Evolutionary conservation across 1,140 invertebrate genomes (phyloP).

Genomic region (Dinothrombium tinctorium): DNA sequence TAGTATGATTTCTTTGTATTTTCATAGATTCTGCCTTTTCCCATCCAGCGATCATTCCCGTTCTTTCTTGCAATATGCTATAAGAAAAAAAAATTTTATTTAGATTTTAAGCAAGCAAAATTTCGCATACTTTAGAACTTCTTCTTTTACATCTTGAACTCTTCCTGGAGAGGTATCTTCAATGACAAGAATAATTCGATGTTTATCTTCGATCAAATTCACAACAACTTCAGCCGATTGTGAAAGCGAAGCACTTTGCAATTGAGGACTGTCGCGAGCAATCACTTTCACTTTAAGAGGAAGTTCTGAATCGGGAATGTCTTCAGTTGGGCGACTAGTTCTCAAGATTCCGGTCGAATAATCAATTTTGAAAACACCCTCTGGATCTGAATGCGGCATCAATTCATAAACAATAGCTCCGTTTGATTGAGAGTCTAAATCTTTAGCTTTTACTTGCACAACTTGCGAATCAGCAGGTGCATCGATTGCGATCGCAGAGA

Average conservation of each 20-base stretch:
- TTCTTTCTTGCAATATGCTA: conserved; percentile 45
- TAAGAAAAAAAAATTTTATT: too few relatives aligned
- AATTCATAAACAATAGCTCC: conserved; percentile 47
- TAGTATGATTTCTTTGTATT: conserved; percentile 33
- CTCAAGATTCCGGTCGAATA: conserved; percentile 41
- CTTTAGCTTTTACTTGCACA: conserved; percentile 49
- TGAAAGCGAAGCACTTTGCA: conserved; percentile 9
- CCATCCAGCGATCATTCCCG: conserved; percentile 43
- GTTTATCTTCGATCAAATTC: conserved; percentile 37
- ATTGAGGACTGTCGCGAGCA: conserved; percentile 41
- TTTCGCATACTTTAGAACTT: conserved; percentile 35
- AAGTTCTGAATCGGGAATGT: conserved; percentile 30
- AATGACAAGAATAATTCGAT: conserved; percentile 51
- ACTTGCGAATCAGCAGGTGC: conserved; percentile 42
- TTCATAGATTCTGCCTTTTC: conserved; percentile 41
- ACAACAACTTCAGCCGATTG: conserved; percentile 34
- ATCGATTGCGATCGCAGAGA: conserved; percentile 40
- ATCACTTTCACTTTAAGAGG: conserved; percentile 47
- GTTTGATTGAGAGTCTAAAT: conserved; percentile 52
- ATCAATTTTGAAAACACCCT: conserved; percentile 47
- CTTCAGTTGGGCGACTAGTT: conserved; percentile 41
- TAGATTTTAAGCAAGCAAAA: too few relatives aligned
- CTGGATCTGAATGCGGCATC: conserved; percentile 29
- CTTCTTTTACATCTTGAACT: conserved; percentile 35
- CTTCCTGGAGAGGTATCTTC: conserved; percentile 42